These are phyloP conservation scores for Dendronephthya gigantea DNA, from an alignment of 64 coral and sea anemone species.

Conservation along the genomic window DNA sequence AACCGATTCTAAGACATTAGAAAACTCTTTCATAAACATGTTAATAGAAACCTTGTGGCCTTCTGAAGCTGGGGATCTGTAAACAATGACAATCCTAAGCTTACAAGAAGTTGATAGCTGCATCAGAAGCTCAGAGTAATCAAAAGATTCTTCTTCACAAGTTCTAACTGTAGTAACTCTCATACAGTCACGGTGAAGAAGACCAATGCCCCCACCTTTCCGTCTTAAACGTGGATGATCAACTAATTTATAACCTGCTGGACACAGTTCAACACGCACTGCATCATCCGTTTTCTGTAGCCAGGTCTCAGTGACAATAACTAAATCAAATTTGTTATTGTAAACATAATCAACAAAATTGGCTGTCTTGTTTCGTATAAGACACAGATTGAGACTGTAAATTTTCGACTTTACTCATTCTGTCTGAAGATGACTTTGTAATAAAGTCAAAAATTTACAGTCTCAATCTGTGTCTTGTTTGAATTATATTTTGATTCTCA, in stretches of 20 bases:
- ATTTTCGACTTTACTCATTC: too few relatives aligned
- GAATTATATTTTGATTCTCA: too few relatives aligned
- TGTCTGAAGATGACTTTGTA: too few relatives aligned
- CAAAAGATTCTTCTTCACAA: not conserved
- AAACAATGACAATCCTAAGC: not conserved
- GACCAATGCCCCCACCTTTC: not conserved
- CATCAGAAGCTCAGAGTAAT: slow-evolving; percentile 5
- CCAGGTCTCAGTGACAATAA: slow-evolving; percentile 10
- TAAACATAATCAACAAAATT: slow-evolving; percentile 22
- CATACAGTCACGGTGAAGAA: not conserved
- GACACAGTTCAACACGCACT: not conserved
- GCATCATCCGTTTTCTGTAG: not conserved
- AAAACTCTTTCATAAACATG: not conserved
- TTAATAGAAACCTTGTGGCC: not conserved
- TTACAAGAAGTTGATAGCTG: slow-evolving; percentile 9
- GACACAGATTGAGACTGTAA: too few relatives aligned
- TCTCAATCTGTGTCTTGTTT: too few relatives aligned
- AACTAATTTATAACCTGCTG: not conserved
- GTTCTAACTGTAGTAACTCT: slow-evolving; percentile 3
- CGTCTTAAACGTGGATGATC: not conserved
- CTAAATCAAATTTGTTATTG: not conserved
- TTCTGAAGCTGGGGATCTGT: not conserved
- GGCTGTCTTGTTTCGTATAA: not conserved
- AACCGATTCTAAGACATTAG: too few relatives aligned
- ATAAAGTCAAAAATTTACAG: too few relatives aligned